Evolutionary conservation across 1,140 invertebrate genomes (phyloP).

Genomic region (Bombus waltoni): DNA sequence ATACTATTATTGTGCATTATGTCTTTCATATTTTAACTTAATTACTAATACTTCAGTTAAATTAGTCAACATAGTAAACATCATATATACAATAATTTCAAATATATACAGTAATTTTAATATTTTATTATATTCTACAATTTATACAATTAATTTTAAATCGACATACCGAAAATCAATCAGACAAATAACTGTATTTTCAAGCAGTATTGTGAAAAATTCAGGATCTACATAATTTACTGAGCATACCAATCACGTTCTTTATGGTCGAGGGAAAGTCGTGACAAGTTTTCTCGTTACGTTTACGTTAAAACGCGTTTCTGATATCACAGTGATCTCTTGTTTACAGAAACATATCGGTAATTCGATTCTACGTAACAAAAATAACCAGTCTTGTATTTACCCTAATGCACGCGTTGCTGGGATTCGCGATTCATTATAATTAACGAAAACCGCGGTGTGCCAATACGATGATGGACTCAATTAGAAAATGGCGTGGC

Average conservation of each 20-base stretch:
- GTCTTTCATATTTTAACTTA: background rate
- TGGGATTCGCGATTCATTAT: constrained; percentile 42
- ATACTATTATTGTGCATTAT: background rate
- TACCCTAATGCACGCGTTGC: background rate
- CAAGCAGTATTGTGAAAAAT: background rate
- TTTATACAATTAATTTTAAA: background rate
- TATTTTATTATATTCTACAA: background rate
- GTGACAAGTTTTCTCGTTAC: too few species aligned
- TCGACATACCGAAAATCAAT: background rate
- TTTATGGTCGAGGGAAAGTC: too few species aligned
- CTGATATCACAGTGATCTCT: constrained; percentile 1
- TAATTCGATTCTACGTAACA: constrained; percentile 1
- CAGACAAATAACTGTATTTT: background rate
- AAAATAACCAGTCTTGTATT: constrained; percentile 19
- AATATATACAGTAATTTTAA: background rate
- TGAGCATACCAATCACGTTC: background rate
- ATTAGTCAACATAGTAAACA: background rate
- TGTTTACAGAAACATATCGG: background rate
- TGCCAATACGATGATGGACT: constrained; percentile 50
- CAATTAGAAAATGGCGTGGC: constrained; percentile 58
- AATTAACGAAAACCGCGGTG: constrained; percentile 54
- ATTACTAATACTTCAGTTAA: background rate
- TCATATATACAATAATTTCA: background rate
- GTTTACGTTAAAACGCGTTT: constrained; percentile 14
- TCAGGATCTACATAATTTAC: background rate